phyloP scores from a whole-genome alignment of 1,140 invertebrate species.

The Paraescarpia echinospica region DNA sequence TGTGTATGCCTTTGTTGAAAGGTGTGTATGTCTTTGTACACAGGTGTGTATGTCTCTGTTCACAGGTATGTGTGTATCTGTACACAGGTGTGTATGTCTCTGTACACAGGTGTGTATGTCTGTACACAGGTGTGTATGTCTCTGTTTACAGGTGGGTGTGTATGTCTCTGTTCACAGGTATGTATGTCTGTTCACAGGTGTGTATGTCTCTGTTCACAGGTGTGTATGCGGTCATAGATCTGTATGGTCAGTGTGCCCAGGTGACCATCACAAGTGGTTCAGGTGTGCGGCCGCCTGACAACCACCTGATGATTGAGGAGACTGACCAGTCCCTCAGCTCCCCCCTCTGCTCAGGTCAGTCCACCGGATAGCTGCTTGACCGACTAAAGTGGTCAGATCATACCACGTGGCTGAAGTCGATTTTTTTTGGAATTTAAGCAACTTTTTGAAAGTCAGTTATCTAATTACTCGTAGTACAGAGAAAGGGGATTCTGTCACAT shows the following conservation, averaged over 20 bases:
- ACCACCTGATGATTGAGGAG: conserved; percentile 36
- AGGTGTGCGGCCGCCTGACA: conserved; percentile 39
- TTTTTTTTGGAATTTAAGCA: neutral
- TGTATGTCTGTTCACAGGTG: neutral
- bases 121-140: neutral
- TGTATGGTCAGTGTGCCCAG: conserved; percentile 92
- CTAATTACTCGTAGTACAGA: too few relatives aligned
- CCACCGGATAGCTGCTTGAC: neutral
- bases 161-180: neutral
- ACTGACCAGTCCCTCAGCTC: conserved; percentile 39
- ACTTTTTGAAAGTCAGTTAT: neutral
- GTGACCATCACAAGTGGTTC: conserved; percentile 64
- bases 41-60: neutral
- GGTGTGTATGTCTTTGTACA: neutral
- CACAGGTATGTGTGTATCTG: neutral
- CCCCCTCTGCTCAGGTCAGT: conserved; percentile 34
- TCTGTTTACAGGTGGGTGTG: neutral
- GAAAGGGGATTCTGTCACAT: neutral
- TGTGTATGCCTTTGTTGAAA: neutral
- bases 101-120: neutral
- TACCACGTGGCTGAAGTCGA: neutral
- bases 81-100: neutral
- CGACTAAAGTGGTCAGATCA: neutral
- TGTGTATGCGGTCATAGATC: conserved; percentile 91
- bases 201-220: conserved; percentile 51